Evolutionary conservation across 2,888 invertebrate species (phyloP).

Genomic region (Acleris holmiana): DNA sequence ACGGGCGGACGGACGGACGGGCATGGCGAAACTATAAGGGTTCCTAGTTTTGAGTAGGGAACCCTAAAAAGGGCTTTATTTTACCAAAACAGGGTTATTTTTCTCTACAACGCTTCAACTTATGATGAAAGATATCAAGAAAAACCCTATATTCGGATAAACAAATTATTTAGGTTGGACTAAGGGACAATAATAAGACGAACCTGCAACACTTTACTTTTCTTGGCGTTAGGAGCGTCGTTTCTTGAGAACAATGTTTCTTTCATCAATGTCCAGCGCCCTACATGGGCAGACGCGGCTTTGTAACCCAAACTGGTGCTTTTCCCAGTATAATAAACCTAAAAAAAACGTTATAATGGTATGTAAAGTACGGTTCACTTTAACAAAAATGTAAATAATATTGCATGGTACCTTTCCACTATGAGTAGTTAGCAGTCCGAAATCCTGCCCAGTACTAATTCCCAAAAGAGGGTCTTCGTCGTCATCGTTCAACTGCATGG

Average conservation of each 20-base stretch:
- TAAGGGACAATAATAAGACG: constrained; percentile 6
- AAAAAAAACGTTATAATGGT: constrained; percentile 2
- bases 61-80: no score
- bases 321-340: constrained; percentile 94
- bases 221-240: constrained; percentile 65
- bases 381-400: not conserved
- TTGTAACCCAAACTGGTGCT: constrained; percentile 94
- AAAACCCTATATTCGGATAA: no score
- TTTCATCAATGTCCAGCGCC: constrained; percentile 86
- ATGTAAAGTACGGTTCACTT: not conserved
- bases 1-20: no score
- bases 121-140: no score
- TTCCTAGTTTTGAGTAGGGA: no score
- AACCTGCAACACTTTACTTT: constrained; percentile 71
- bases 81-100: no score
- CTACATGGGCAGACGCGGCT: constrained; percentile 76
- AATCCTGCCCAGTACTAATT: constrained; percentile 95
- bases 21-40: no score
- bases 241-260: constrained; percentile 73
- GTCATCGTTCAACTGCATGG: constrained; percentile 83
- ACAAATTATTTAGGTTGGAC: not conserved
- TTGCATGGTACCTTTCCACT: constrained; percentile 88
- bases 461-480: constrained; percentile 92
- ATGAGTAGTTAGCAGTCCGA: constrained; percentile 92
- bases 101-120: no score